A percentile compares a stretch with the other conserved stretches of the same genome.
phyloP scores from a whole-genome alignment of 1,140 invertebrate genomes.

The Pygmarrhopalites habei region DNA sequence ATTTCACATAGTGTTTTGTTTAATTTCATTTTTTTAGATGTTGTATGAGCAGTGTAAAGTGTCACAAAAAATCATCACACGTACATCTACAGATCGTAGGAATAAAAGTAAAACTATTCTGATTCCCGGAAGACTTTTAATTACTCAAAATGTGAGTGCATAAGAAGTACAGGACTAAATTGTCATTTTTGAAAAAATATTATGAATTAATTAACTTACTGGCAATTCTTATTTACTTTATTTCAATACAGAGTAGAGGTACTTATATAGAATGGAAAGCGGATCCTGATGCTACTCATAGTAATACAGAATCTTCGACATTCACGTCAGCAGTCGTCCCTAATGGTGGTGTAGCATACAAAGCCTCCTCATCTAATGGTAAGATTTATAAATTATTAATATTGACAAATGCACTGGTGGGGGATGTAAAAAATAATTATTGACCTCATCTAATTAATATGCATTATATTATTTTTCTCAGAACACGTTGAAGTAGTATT shows the following conservation, averaged over 20 bases:
- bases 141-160: slow-evolving; percentile 40
- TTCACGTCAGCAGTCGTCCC: not conserved
- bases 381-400: too few species aligned
- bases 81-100: slow-evolving; percentile 13
- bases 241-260: slow-evolving; percentile 45
- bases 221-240: not conserved
- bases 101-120: slow-evolving; percentile 24
- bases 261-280: slow-evolving; percentile 71
- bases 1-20: not conserved
- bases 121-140: slow-evolving; percentile 32
- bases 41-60: slow-evolving; percentile 37
- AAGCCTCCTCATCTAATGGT: slow-evolving; percentile 53
- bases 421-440: not conserved
- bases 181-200: slow-evolving; percentile 6
- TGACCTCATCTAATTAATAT: too few species aligned
- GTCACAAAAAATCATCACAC: slow-evolving; percentile 26
- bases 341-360: slow-evolving; percentile 50
- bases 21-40: slow-evolving; percentile 24
- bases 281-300: slow-evolving; percentile 42
- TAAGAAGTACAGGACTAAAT: slow-evolving; percentile 4
- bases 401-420: not conserved
- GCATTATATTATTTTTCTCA: too few species aligned
- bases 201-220: not conserved
- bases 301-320: too few species aligned
- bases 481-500: too few species aligned